Base-by-base conservation (phyloP, 2,888 invertebrate species). In the Drosophila falleni region DNA sequence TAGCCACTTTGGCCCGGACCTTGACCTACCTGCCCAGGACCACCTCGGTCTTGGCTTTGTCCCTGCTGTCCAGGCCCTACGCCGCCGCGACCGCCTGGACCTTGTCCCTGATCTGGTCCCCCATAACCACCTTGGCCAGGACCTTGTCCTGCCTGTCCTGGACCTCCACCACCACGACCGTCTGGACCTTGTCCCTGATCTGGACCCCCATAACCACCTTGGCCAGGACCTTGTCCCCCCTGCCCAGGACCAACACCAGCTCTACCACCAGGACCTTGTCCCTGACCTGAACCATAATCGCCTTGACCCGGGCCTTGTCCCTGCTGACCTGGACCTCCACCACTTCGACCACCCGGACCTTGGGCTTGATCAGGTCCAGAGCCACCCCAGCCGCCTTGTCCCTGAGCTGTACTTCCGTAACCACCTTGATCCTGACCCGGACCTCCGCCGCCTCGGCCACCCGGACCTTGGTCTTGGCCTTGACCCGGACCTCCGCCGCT, bases 341-440 rank as follows among this genome's bases (percentile, higher is more conserved):
- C 26, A 37, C 19, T 6, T 13, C 33, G 50, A 16, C 37, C 37
- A 2, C n/a, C 51, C 16, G n/a, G 46, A 23, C n/a, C n/a, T 19
- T 46, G 42, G 9, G 11, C 46, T 11, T 62, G 49, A 39, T 35
- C 54, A 9, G 37, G 26, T 26, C 35, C 15, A 5, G 15, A 50
- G 6, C 10, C 35, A 11, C 23, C 49, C 4, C 13, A 31, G 3
- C 44, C 47, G 3, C 64, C 64, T 4, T 33, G 53, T 23, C 19
- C 19, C 9, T 35, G 35, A 35, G 35, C 13, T 35, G 35, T 5
- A 35, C 35, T 35, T 5, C 5, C 35, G 35, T 35, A 35, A 11
- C 35, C 35, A 23, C 26, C n/a, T 13, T 46, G 42, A 4, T n/a
- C 46, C n/a, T 62, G 42, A 44, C 37, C 54, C 5, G 37, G 26